Evolutionary conservation across 2,797 vertebrate genomes (phyloP).

Genomic region (Gadopsis bispinosus): DNA sequence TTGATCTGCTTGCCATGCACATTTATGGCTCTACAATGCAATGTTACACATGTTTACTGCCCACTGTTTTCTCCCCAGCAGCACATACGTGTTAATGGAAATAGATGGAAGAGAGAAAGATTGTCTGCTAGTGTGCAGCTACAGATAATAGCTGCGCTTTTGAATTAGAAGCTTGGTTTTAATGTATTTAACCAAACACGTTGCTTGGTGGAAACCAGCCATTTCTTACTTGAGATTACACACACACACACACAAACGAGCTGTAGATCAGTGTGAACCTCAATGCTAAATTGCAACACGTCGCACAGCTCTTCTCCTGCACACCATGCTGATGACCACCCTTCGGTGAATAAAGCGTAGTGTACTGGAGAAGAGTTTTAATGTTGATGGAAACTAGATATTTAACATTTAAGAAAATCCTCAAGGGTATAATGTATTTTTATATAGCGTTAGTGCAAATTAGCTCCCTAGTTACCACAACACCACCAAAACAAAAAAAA

Average conservation of each 20-base stretch:
- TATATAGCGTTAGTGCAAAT: conserved; percentile 31
- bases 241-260: no score
- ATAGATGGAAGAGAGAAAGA: conserved; percentile 12
- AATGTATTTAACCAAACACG: conserved; percentile 12
- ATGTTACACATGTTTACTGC: conserved; percentile 55
- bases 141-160: conserved; percentile 4
- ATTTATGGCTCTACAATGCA: conserved; percentile 53
- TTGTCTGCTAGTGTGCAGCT: background rate
- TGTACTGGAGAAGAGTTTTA: background rate
- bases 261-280: no score
- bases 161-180: conserved; percentile 22
- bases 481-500: background rate
- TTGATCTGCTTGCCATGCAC: conserved; percentile 62
- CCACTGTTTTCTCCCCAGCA: conserved; percentile 23
- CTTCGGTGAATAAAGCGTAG: no score
- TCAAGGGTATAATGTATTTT: conserved; percentile 37
- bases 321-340: no score
- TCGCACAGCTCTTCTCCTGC: no score
- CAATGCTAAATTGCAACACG: no score
- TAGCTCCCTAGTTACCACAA: conserved; percentile 28
- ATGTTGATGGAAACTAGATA: conserved; percentile 12
- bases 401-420: conserved; percentile 25
- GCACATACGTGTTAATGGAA: conserved; percentile 21
- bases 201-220: conserved; percentile 9
- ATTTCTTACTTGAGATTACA: background rate